Percentiles rank a stretch among this genome's conserved stretches.
Conservation (phyloP, 2,888 invertebrate genomes). For the Lochmaea crataegi region DNA sequence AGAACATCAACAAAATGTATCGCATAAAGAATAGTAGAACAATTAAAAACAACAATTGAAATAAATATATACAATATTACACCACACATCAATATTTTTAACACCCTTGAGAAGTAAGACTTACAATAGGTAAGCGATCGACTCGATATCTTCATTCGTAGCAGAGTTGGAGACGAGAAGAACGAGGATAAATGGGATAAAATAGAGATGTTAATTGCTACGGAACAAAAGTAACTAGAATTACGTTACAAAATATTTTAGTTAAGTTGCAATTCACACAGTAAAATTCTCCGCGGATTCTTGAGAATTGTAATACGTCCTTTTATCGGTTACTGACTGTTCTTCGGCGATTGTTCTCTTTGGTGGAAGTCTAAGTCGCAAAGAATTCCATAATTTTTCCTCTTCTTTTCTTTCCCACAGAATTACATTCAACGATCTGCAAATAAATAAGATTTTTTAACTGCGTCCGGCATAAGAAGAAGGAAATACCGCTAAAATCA, state of each 20-base stretch:
- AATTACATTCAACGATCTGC: slow-evolving; percentile 65
- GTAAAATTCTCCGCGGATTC: slow-evolving; percentile 56
- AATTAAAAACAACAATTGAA: neutral
- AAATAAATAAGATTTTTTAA: neutral
- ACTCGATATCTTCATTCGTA: too few relatives aligned
- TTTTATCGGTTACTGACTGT: slow-evolving; percentile 49
- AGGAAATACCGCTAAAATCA: too few relatives aligned
- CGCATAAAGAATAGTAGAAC: neutral
- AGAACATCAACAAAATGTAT: neutral
- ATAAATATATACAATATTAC: neutral
- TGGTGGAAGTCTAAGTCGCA: slow-evolving; percentile 74
- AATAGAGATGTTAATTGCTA: neutral
- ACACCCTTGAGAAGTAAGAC: too few relatives aligned
- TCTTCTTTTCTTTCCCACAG: slow-evolving; percentile 64
- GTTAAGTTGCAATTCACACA: slow-evolving; percentile 54
- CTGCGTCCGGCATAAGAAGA: too few relatives aligned
- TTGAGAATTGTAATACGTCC: slow-evolving; percentile 57
- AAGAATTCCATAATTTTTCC: slow-evolving; percentile 73
- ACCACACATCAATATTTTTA: neutral
- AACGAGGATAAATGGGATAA: too few relatives aligned
- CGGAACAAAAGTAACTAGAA: too few relatives aligned
- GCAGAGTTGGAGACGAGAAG: too few relatives aligned
- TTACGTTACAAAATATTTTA: too few relatives aligned
- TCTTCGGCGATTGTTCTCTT: slow-evolving; percentile 49
- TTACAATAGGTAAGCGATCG: too few relatives aligned